A percentile compares a stretch with the other conserved stretches of the same genome.
Evolutionary conservation across 2,113 vertebrate genomes (phyloP).

Genomic region (Gorsachius goisagi): DNA sequence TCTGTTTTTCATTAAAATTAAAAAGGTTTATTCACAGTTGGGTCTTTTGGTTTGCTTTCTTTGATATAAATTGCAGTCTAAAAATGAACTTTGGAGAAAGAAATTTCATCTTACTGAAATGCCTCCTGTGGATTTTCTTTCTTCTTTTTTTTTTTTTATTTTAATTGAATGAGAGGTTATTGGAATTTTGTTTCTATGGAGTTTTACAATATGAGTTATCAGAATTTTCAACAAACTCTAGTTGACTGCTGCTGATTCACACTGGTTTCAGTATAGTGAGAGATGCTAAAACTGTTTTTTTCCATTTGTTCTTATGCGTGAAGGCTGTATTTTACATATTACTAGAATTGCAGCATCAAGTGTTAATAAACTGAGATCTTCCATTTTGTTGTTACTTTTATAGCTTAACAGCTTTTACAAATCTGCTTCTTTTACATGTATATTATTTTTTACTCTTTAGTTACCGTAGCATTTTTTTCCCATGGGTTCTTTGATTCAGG

Average conservation of each 20-base stretch:
- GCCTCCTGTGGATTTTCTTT: neutral
- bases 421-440: fast-evolving
- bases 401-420: neutral
- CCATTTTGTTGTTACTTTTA: neutral
- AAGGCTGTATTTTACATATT: neutral
- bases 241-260: neutral
- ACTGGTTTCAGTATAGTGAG: neutral
- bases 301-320: neutral
- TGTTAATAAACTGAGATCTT: neutral
- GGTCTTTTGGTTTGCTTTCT: constrained; percentile 4
- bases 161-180: neutral
- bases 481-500: neutral
- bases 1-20: neutral
- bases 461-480: neutral
- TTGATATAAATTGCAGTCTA: neutral
- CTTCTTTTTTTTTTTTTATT: too few relatives aligned
- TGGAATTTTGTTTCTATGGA: neutral
- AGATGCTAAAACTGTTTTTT: neutral
- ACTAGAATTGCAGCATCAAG: neutral
- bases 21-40: neutral
- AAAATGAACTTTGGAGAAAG: constrained; percentile 1
- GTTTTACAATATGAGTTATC: neutral
- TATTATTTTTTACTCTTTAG: neutral
- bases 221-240: neutral
- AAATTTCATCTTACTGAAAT: neutral